Evolutionary conservation across 2,113 vertebrate genomes (phyloP).

Genomic region (Indri indri): DNA sequence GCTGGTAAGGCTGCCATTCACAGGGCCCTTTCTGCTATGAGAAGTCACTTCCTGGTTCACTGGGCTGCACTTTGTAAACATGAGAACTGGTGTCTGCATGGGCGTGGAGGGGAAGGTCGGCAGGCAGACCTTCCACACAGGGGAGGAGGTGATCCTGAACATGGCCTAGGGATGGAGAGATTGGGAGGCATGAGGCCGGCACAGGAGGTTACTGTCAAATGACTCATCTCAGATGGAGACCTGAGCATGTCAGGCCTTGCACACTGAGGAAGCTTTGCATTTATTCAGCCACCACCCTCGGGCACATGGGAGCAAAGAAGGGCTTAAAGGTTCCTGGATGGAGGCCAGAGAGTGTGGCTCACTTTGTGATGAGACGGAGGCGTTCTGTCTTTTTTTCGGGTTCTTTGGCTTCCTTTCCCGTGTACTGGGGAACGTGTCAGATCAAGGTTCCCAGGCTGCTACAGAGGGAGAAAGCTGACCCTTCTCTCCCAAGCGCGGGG

Average conservation of each 20-base stretch:
- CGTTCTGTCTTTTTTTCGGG: not conserved
- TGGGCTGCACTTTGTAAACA: not conserved
- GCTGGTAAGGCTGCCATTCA: not conserved
- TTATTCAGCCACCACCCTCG: not conserved
- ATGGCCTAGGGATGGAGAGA: not conserved
- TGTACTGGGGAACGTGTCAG: not conserved
- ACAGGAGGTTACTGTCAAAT: no score
- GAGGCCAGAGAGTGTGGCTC: not conserved
- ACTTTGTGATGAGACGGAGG: no score
- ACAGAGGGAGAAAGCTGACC: not conserved
- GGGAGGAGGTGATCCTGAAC: not conserved
- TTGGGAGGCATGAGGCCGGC: no score
- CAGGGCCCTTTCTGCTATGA: not conserved
- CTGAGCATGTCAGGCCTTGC: not conserved
- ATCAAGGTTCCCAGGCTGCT: not conserved
- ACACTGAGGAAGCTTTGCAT: not conserved
- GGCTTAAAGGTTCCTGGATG: not conserved
- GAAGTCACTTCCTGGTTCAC: not conserved
- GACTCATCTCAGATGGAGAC: not conserved
- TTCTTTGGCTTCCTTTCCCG: not conserved
- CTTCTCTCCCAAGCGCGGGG: not conserved
- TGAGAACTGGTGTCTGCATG: not conserved
- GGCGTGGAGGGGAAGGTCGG: not conserved
- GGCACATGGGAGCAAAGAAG: not conserved
- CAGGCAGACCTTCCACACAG: not conserved